phyloP scores from a whole-genome alignment of 1,140 invertebrate species.

The Archegozetes longisetosus region DNA sequence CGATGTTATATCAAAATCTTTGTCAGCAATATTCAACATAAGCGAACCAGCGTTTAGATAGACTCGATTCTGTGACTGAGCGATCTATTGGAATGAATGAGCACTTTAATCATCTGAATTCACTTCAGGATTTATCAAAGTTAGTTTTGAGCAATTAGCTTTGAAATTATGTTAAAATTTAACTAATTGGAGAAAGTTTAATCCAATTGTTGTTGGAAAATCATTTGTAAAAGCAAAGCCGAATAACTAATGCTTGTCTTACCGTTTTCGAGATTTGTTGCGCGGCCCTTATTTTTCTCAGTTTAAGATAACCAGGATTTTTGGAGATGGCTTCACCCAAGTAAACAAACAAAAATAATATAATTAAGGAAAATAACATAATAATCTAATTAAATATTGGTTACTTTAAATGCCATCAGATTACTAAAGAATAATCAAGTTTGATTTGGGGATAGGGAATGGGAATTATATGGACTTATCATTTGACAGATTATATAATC shows the following conservation, averaged over 20 bases:
- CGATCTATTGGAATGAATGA: slow-evolving; percentile 46
- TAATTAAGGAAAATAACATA: slow-evolving; percentile 43
- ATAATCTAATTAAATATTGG: background rate
- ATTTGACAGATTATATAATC: background rate
- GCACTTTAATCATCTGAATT: no score
- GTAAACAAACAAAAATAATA: slow-evolving; percentile 34
- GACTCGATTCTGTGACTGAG: slow-evolving; percentile 82
- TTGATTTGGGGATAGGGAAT: background rate
- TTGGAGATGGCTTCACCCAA: slow-evolving; percentile 83
- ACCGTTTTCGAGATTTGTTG: slow-evolving; percentile 93
- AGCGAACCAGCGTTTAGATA: slow-evolving; percentile 80
- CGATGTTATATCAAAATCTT: slow-evolving; percentile 54
- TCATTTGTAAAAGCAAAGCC: slow-evolving; percentile 8
- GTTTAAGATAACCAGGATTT: slow-evolving; percentile 94
- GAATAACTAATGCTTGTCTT: slow-evolving; percentile 28
- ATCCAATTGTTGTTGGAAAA: no score
- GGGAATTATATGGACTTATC: background rate
- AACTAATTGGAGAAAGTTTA: no score
- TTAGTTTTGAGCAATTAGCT: no score
- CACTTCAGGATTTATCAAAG: no score
- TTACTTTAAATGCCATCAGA: slow-evolving; percentile 24
- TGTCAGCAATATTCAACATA: slow-evolving; percentile 93
- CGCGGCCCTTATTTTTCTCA: slow-evolving; percentile 91
- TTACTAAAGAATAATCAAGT: slow-evolving; percentile 30
- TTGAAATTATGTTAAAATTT: no score